Evolutionary conservation across 2,888 invertebrate genomes (phyloP), one percentile per base, ranked within the genome.

Genomic region (Odontomyia ornata): DNA sequence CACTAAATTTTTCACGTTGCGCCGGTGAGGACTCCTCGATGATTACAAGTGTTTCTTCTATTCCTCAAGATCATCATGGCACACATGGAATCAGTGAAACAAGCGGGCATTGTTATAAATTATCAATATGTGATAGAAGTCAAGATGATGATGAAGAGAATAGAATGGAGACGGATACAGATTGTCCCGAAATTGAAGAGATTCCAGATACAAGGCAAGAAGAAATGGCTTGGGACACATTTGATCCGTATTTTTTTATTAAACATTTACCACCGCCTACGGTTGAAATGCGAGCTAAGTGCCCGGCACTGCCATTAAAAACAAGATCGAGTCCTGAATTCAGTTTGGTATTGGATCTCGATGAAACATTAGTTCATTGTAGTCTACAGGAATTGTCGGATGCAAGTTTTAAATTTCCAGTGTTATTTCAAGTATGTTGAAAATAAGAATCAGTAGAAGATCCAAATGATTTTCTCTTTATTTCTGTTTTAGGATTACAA

Each of bases 341-440:
- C 81, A 97, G 97, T 86, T 88, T 98, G 86, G 96, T 89, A 18
- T 80, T 89, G 65, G 91, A 91, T 82, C 83, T 92, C 79, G 98
- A 98, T 86, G 98, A 98, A 88, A 98, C 98, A 0, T 87, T 98
- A 82, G 98, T 98, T 1, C 98, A 98, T 85, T 98, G 98, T 86
- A 96, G 96, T 81, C 89, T 98, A 1, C 95, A 95, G 82, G 96
- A 96, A 87, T 87, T 98, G 77, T 92, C 95, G 0, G 97, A 97
- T 85, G 97, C 97, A 0, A 94, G 95, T 82, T 95, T 98, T 87
- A 93, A 95, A 80, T 98, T 98, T 87, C 97, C 97, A 0, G 97
- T 98, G 46, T 89, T 93, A 43, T 97, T 94, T 87, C 94, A 95
- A 87, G 93, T 83, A 79, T 75, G 76, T 36, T 21, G 52, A 52